Base-by-base conservation (phyloP, 2,113 vertebrate species). In the Nesoenas mayeri region DNA sequence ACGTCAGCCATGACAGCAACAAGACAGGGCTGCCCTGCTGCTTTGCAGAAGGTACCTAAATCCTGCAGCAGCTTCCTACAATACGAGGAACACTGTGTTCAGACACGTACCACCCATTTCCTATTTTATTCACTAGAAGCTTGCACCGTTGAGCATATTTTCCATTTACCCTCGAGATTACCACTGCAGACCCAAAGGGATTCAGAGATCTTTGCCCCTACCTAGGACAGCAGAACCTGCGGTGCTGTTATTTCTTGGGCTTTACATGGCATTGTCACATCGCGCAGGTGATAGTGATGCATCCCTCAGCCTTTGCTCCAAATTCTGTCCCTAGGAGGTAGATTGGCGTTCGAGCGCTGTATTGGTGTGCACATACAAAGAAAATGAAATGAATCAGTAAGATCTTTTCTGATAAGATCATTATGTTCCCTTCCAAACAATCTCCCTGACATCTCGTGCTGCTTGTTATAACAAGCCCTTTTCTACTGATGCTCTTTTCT, bases 241-340 rank as follows among this genome's bases (percentile, higher is more conserved):
- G 15, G 53, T 10, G 3, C 20, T 47, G 32, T 10, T n/a, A 7
- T 20, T 51, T 40, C 56, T 7, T 4, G 50, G 44, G 13, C 2
- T 51, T 38, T 50, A 24, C 31, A 22, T 40, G 40, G 66, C 11
- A 0, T 22, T 20, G 60, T 72, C 44, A 16, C 57, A 56, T 34
- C 15, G 18, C 0, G 0, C 3, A 34, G 65, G 42, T 2, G 12
- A 38, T 1, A 5, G 3, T 17, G 75, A 32, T 4, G 13, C 73
- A 74, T 50, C 58, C 24, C n/a, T 47, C 14, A 31, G 64, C 64
- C 54, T 74, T 38, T 29, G 42, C 62, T 89, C 81, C 79, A 79
- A 7, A 67, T 40, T 36, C 66, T 42, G 38, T 36, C 57, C 62
- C 26, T 29, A n/a, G 34, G 17, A 94, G 77, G 47, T 32, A 15